A percentile compares a stretch with the other conserved stretches of the same genome.
Evolutionary conservation across 2,797 vertebrate genomes (phyloP).

Genomic region (Etheostoma nigrum): DNA sequence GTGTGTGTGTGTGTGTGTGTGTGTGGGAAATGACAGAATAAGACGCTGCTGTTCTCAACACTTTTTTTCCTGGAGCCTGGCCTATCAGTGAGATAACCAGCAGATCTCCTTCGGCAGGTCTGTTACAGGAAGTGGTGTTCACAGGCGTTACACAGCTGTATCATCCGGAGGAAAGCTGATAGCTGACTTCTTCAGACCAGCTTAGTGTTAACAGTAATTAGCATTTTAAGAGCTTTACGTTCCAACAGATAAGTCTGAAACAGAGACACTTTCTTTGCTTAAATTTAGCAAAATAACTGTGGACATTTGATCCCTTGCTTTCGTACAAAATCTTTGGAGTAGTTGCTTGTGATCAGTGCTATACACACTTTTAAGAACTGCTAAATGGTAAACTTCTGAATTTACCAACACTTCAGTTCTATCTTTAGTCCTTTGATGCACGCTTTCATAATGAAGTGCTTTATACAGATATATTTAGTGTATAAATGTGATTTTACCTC

Average conservation of each 20-base stretch:
- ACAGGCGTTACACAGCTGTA: conserved; percentile 59
- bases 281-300: not conserved
- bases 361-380: not conserved
- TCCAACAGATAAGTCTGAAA: not conserved
- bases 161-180: conserved; percentile 59
- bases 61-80: conserved; percentile 75
- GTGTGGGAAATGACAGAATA: conserved; percentile 52
- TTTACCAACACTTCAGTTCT: not conserved
- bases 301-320: not conserved
- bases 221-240: conserved; percentile 29
- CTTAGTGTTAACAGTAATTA: conserved; percentile 44
- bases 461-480: not conserved
- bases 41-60: conserved; percentile 65
- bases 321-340: not conserved
- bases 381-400: not conserved
- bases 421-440: not conserved
- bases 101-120: conserved; percentile 66
- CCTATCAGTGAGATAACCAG: conserved; percentile 76
- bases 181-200: conserved; percentile 38
- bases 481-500: not conserved
- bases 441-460: not conserved
- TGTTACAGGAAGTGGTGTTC: conserved; percentile 69
- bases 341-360: not conserved
- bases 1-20: conserved; percentile 27
- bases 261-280: conserved; percentile 13